phyloP scores from a whole-genome alignment of 2,888 invertebrate species.

The Trichacis sp. region DNA sequence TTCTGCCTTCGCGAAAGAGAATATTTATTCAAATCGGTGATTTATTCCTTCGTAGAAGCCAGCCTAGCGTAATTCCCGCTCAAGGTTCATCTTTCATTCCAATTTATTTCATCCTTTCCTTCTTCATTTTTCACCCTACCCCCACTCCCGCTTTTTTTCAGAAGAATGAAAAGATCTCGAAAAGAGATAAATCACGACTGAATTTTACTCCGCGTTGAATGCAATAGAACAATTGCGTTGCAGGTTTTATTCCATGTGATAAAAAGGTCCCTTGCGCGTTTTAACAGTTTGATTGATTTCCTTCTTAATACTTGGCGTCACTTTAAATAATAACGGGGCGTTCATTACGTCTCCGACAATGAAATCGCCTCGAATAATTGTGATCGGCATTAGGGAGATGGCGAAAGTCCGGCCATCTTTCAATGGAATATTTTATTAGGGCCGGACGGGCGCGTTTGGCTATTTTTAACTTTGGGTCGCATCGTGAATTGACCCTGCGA shows the following conservation, averaged over 20 bases:
- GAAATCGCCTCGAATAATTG: conserved; percentile 26
- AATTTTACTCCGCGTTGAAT: conserved; percentile 14
- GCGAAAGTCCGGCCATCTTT: conserved; percentile 17
- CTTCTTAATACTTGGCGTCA: conserved; percentile 37
- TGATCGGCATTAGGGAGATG: conserved; percentile 5
- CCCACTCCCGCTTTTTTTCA: conserved; percentile 22
- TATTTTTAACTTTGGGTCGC: no score
- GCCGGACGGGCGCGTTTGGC: no score
- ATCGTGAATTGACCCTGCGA: no score
- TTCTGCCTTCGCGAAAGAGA: conserved; percentile 26
- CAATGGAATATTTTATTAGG: conserved; percentile 6
- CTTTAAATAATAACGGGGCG: conserved; percentile 35
- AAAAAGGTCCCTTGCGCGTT: conserved; percentile 19
- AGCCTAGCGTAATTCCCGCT: conserved; percentile 33
- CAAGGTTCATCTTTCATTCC: conserved; percentile 37
- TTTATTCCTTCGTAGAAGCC: conserved; percentile 31
- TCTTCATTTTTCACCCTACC: neutral
- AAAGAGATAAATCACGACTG: conserved; percentile 33
- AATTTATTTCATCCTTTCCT: conserved; percentile 14
- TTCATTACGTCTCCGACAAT: conserved; percentile 29
- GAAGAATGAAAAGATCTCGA: conserved; percentile 43
- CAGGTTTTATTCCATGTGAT: conserved; percentile 26
- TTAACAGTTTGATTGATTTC: conserved; percentile 22
- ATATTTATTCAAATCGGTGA: conserved; percentile 43
- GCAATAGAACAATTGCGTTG: conserved; percentile 8